Evolutionary conservation across 2,113 vertebrate genomes (phyloP), one percentile per base, ranked within the genome.

Genomic region (Paralichthys olivaceus): DNA sequence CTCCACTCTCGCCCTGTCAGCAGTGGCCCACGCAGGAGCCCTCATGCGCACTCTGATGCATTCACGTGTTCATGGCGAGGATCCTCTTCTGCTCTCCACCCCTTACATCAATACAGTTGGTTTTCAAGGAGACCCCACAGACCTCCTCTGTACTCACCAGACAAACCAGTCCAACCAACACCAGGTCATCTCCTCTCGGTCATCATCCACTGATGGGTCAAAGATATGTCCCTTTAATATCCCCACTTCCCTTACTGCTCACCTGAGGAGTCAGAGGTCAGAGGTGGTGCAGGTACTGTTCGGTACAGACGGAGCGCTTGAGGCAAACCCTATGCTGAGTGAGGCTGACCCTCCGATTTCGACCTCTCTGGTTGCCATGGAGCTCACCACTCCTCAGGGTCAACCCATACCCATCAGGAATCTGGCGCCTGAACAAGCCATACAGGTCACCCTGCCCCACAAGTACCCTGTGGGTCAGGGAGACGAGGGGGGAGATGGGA

Each of bases 201-300:
- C 61, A 3, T 75, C 66, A 23, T 34, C 51, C 55, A 4, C 29
- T 54, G 72, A 71, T 0, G 11, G 17, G 49, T 69, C 34, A 13
- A n/a, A 73, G 4, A 40, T 45, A 0, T 94, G 94, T 70, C 91
- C 55, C 15, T 93, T 95, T 83, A 74, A 80, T 20, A 87, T 95
- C 63, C 93, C 94, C 17, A 0, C 19, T 5, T 76, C 91, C 22
- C 87, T 93, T 7, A 74, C 87, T 12, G 55, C 70, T 47, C 89
- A 67, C 32, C 81, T 95, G 47, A 77, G 64, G 40, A 81, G 54
- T 4, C 84, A 82, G 60, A 84, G 68, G 3, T 79, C 92, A 4
- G 91, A 94, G 49, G 87, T 95, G 34, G 80, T 95, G 61, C 95
- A 95, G 85, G 76, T 96, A 1, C 23, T 94, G 25, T 80, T 94